Conservation (phyloP, 2,797 vertebrate genomes). For the Netta rufina region DNA sequence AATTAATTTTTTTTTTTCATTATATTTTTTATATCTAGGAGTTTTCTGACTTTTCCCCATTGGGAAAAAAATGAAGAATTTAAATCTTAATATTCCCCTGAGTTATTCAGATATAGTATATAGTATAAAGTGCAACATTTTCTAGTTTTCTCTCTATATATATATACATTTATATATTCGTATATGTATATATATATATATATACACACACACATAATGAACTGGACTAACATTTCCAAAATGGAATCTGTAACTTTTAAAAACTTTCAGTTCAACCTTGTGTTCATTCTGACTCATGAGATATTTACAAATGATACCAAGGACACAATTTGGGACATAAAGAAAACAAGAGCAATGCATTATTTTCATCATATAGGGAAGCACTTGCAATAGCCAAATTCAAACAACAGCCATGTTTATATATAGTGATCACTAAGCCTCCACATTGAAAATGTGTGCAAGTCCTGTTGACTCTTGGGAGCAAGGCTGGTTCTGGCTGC, state of each 20-base stretch:
- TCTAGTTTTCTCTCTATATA: not conserved
- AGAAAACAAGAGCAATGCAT: not conserved
- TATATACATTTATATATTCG: too few relatives aligned
- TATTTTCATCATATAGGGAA: not conserved
- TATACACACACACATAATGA: not conserved
- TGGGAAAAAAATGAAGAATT: not conserved
- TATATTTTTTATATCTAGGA: not conserved
- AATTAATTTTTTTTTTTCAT: not conserved
- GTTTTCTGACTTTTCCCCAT: not conserved
- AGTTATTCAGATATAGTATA: not conserved
- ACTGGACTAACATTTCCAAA: not conserved
- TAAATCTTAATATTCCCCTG: not conserved
- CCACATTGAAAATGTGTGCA: not conserved
- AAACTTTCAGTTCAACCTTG: not conserved
- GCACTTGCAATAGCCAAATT: not conserved
- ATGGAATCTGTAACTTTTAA: not conserved
- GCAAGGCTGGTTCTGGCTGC: accelerated
- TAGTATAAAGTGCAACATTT: not conserved
- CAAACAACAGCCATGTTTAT: not conserved
- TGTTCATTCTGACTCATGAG: not conserved
- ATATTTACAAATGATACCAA: not conserved
- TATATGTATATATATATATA: not conserved
- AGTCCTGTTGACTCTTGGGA: not conserved
- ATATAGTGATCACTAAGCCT: not conserved
- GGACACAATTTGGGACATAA: not conserved